A percentile compares a stretch with the other conserved stretches of the same genome.
Evolutionary conservation across 1,140 invertebrate species (phyloP).

Genomic region (Drosophila obscura): DNA sequence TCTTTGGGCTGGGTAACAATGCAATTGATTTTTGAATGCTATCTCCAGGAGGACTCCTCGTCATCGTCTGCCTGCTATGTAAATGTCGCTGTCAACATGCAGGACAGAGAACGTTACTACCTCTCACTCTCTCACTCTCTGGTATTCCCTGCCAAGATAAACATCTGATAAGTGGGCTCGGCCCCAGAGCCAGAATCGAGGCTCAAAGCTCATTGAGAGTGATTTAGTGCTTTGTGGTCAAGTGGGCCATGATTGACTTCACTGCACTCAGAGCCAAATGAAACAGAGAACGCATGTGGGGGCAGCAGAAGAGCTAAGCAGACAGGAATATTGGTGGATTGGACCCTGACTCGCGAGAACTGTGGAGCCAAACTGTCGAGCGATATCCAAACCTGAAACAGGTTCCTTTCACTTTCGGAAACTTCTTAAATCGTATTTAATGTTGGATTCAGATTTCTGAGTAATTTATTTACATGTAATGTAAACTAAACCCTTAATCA

Average conservation of each 20-base stretch:
- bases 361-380: too few species aligned
- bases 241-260: conserved; percentile 75
- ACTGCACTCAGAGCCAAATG: conserved; percentile 37
- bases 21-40: conserved; percentile 71
- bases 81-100: conserved; percentile 73
- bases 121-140: conserved; percentile 15
- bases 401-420: too few species aligned
- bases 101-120: conserved; percentile 31
- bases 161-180: conserved; percentile 68
- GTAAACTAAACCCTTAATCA: too few species aligned
- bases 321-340: too few species aligned
- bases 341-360: too few species aligned
- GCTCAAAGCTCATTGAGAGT: conserved; percentile 64
- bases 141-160: conserved; percentile 66
- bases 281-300: conserved; percentile 37
- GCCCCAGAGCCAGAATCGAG: conserved; percentile 41
- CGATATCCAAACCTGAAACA: too few species aligned
- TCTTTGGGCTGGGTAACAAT: conserved; percentile 46
- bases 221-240: conserved; percentile 76
- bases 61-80: conserved; percentile 48
- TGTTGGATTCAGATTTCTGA: too few species aligned
- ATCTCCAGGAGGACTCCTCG: neutral
- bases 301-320: too few species aligned
- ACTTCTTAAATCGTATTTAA: too few species aligned
- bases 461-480: too few species aligned